phyloP scores from a whole-genome alignment of 2,888 invertebrate genomes.

The Limnephilus marmoratus region DNA sequence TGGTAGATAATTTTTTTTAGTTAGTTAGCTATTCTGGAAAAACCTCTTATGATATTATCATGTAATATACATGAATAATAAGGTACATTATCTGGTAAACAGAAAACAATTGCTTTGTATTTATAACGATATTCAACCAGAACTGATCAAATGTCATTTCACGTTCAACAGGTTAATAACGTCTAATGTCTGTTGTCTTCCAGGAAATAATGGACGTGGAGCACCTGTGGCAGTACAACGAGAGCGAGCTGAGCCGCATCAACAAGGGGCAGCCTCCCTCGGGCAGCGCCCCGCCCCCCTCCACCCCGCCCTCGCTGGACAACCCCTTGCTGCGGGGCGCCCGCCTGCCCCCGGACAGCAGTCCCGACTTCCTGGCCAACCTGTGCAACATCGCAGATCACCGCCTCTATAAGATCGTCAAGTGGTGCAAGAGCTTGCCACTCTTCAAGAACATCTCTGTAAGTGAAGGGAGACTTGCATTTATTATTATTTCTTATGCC shows the following conservation, averaged over 20 bases:
- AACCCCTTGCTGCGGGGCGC: constrained; percentile 75
- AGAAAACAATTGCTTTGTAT: too few species aligned
- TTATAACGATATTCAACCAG: too few species aligned
- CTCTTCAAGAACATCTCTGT: constrained; percentile 97
- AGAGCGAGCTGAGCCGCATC: constrained; percentile 84
- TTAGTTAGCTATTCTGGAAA: too few species aligned
- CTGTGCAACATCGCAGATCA: constrained; percentile 97
- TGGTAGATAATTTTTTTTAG: too few species aligned
- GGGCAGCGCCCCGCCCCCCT: constrained; percentile 63
- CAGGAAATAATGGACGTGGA: constrained; percentile 98
- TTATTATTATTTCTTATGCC: too few species aligned
- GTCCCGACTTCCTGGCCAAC: constrained; percentile 91
- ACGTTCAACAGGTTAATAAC: background rate
- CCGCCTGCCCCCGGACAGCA: constrained; percentile 80
- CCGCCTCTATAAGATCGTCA: constrained; percentile 96
- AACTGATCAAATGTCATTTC: too few species aligned
- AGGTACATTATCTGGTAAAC: too few species aligned
- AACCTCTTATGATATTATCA: too few species aligned
- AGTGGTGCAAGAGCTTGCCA: constrained; percentile 98
- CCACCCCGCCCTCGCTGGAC: constrained; percentile 64
- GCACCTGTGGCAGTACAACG: constrained; percentile 96
- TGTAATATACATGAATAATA: too few species aligned
- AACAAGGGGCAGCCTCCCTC: constrained; percentile 73
- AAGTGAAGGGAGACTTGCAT: constrained; percentile 69
- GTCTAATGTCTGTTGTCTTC: constrained; percentile 62